Evolutionary conservation across 1,140 invertebrate genomes (phyloP), one percentile per base, ranked within the genome.

Genomic region (Chelonus insularis): DNA sequence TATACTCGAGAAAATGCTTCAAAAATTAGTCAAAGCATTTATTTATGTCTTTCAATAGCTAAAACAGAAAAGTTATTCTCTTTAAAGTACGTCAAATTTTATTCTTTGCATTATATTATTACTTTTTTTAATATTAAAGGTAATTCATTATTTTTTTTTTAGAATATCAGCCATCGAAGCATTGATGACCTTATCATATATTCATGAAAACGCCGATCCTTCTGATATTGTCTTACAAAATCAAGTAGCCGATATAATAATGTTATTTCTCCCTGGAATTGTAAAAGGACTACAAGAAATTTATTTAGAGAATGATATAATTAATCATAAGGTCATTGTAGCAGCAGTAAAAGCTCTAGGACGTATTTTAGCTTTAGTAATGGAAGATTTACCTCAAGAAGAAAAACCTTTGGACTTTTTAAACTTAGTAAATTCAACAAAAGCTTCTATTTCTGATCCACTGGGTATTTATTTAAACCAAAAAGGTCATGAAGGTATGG

Each of bases 231-330:
- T 79, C 63, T 58, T 85, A 39, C 67, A 78, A 66, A 56, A 71
- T 57, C 74, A 82, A 77, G 78, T 86, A 32, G 83, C 84, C 9
- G 80, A 87, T 67, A 78, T 85, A 54, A 74, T 87, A 6, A 84
- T 86, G 70, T 77, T 84, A 67, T 86, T 87, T 64, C 67, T 89
- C 23, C 89, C 88, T 4, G 88, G 88, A 0, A 81, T 89, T 54
- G 70, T 84, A 23, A 79, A 77, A 36, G 82, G 82, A 1, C 72
- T 89, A 59, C 81, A 82, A 41, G 81, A 86, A 67, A 81, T 88
- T 12, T 80, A 81, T 54, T 79, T 79, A 39, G 83, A 81, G 62
- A 77, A 75, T 58, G 77, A 85, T 43, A 85, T 84, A 66, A 84
- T 86, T 41, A 85, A 85, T 21, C 86, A 88, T 69, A 84, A 82